Base-by-base conservation (phyloP, 2,888 invertebrate genomes). In the Nesidiocoris tenuis region DNA sequence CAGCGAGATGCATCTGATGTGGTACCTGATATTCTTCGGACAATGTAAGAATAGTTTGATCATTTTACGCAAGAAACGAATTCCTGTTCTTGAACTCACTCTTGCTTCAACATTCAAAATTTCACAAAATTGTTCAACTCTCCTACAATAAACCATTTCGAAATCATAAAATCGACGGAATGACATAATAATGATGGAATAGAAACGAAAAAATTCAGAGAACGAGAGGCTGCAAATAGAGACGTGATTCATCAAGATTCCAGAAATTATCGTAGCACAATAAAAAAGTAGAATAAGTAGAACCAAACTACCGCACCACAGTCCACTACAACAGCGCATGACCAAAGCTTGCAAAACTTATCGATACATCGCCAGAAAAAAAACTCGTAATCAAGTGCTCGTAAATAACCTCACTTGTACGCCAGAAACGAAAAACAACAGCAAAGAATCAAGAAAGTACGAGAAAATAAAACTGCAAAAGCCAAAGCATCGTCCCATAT, bases 401-500 rank as follows among this genome's bases (percentile, higher is more conserved):
- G 72, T 63, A 72, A n/a, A 61, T 63, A 72, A 19, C 39, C 21
- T 54, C 61, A 72, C 72, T 72, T 54, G 72, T 61, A 54, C 24
- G 22, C 59, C 18, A 39, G 70, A 77, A 70, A 39, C 22, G 59
- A 75, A 75, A 70, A 71, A 71, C 63, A 76, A 57, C 24, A 78
- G 70, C 74, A 25, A 61, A 63, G 67, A 65, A 59, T 39, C n/a
- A 59, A 70, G 55, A 72, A 61, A 25, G 68, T 63, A 78, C 16
- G 63, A 23, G 66, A 56, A 76, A 64, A 71, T 65, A 2, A 78
- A 39, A 39, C 61, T 71, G 54, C 68, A 59, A 75, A 66, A 65
- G 70, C 66, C 61, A 76, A 74, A 76, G 70, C 66, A 78, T 76
- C 77, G 78, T 77, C 71, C 79, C 77, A 79, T 79, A 77, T 74